Conservation (phyloP, 2,888 invertebrate genomes). For the Lottia scabra region DNA sequence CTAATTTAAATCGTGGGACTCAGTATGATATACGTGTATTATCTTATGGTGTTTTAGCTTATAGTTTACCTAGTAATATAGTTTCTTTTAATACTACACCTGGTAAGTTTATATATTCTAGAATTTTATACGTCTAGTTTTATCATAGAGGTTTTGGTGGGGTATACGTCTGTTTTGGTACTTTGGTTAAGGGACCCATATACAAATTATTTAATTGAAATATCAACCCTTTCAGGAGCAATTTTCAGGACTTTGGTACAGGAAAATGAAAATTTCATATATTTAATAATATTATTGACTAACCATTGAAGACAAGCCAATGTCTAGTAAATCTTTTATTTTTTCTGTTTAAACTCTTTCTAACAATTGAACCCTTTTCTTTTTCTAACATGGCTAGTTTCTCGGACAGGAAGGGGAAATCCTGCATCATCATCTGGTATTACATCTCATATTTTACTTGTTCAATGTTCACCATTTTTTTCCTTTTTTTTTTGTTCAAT, state of each 20-base stretch:
- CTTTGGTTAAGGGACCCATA: too few relatives aligned
- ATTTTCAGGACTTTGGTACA: too few relatives aligned
- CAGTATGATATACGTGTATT: constrained; percentile 51
- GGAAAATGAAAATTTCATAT: too few relatives aligned
- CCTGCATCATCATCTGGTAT: constrained; percentile 29
- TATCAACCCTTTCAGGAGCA: too few relatives aligned
- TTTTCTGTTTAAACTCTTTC: too few relatives aligned
- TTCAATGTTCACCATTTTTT: constrained; percentile 6
- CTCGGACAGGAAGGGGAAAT: constrained; percentile 20
- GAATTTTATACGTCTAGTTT: too few relatives aligned
- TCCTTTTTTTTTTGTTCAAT: not conserved
- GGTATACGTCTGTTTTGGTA: too few relatives aligned
- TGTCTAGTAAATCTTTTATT: too few relatives aligned
- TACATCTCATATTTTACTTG: constrained; percentile 7
- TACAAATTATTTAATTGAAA: too few relatives aligned
- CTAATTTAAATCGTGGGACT: constrained; percentile 34
- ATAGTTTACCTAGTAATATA: constrained; percentile 45
- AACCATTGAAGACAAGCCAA: too few relatives aligned
- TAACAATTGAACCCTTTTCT: not conserved
- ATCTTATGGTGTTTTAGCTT: constrained; percentile 49
- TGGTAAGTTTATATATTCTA: constrained; percentile 12
- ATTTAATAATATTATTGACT: too few relatives aligned
- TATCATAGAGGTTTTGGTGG: too few relatives aligned
- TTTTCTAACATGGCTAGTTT: constrained; percentile 5
- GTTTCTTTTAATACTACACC: constrained; percentile 43